Evolutionary conservation across 2,113 vertebrate species (phyloP).

Genomic region (Microcebus jonahi): DNA sequence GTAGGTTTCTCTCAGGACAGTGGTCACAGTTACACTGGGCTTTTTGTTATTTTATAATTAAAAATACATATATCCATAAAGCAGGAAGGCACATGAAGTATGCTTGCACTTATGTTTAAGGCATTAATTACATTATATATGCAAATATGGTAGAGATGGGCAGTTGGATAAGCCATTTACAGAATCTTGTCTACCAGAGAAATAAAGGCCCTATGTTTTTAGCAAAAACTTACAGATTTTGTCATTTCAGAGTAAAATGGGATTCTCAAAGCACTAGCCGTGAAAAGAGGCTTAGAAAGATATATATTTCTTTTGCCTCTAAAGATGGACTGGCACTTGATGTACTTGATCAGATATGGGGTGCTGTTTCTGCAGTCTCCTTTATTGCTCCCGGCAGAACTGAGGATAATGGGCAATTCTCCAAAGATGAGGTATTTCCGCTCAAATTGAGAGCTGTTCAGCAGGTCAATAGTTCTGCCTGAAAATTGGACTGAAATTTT

Average conservation of each 20-base stretch:
- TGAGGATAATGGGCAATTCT: not conserved
- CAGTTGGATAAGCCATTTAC: not conserved
- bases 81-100: not conserved
- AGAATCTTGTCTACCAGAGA: not conserved
- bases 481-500: not conserved
- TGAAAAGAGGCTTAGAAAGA: not conserved
- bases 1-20: not conserved
- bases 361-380: not conserved
- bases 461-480: not conserved
- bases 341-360: not conserved
- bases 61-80: not conserved
- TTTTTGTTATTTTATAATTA: not conserved
- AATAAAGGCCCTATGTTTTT: not conserved
- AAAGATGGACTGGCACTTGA: not conserved
- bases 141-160: not conserved
- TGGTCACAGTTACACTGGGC: not conserved
- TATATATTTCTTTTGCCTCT: not conserved
- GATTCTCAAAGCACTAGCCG: not conserved
- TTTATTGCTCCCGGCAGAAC: not conserved
- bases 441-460: not conserved
- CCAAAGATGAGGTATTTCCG: not conserved
- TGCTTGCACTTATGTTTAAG: not conserved
- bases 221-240: not conserved
- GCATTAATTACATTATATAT: not conserved
- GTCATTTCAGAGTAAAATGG: not conserved